A percentile compares a stretch with the other conserved stretches of the same genome.
These are phyloP conservation scores for Ricordea florida DNA, from an alignment of 92 coral and sea anemone genomes.

Conservation along the genomic window DNA sequence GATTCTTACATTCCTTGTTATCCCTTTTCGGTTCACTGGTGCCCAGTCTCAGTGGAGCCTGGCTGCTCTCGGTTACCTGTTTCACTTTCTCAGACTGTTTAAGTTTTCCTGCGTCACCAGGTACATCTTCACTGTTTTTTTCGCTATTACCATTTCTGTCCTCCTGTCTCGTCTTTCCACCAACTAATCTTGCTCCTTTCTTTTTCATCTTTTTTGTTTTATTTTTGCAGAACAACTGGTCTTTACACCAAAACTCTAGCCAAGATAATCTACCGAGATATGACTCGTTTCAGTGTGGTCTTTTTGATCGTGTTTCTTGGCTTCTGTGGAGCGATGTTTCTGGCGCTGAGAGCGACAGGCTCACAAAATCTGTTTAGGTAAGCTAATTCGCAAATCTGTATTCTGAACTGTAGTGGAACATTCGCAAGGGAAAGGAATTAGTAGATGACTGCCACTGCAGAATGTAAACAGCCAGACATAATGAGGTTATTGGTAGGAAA, in stretches of 20 bases:
- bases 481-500: too few species aligned
- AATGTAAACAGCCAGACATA: too few species aligned
- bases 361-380: constrained; percentile 74
- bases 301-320: constrained; percentile 73
- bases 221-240: constrained; percentile 70
- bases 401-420: too few species aligned
- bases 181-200: not conserved
- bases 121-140: constrained; percentile 14
- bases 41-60: constrained; percentile 76
- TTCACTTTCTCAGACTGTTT: constrained; percentile 84
- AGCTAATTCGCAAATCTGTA: too few species aligned
- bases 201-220: not conserved
- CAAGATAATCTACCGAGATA: constrained; percentile 86
- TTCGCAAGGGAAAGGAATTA: too few species aligned
- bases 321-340: constrained; percentile 85
- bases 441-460: too few species aligned
- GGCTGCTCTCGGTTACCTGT: constrained; percentile 82
- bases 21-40: constrained; percentile 75
- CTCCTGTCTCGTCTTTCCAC: not conserved
- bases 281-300: constrained; percentile 74
- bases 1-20: constrained; percentile 70
- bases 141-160: not conserved
- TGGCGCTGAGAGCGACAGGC: constrained; percentile 80
- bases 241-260: constrained; percentile 93
- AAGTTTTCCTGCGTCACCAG: constrained; percentile 90